Percentiles rank a stretch among this genome's conserved stretches.
phyloP scores from a whole-genome alignment of 53 echinoderm and acorn worm species.

The Paracentrotus lividus region DNA sequence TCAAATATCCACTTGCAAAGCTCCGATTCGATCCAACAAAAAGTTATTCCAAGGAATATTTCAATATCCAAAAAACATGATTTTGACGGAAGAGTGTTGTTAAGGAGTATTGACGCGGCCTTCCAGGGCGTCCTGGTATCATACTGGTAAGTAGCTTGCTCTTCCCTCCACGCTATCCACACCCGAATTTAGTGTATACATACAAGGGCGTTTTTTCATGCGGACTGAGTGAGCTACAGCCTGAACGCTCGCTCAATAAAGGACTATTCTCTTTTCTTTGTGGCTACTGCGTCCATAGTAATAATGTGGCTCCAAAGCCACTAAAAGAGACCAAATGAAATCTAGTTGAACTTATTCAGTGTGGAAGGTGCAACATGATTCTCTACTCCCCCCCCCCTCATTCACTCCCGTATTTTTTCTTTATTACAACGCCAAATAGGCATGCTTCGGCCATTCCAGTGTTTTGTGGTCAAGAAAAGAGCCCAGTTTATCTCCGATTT shows the following conservation, averaged over 20 bases:
- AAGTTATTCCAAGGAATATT: background rate
- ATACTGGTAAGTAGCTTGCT: background rate
- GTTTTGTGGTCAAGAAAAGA: conserved; percentile 59
- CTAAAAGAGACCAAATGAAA: conserved; percentile 52
- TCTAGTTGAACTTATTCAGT: conserved; percentile 60
- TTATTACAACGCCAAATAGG: conserved; percentile 34
- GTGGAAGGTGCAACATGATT: conserved; percentile 45
- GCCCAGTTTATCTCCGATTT: conserved; percentile 29
- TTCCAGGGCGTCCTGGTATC: conserved; percentile 17
- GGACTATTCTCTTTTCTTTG: conserved; percentile 46
- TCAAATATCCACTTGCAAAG: background rate
- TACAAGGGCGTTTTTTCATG: conserved; percentile 66
- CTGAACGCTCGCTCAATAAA: background rate
- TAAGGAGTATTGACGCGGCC: background rate
- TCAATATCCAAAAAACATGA: background rate
- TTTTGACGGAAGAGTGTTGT: background rate
- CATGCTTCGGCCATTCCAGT: conserved; percentile 66
- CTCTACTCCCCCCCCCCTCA: background rate
- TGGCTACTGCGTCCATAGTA: conserved; percentile 70
- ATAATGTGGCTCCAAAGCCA: conserved; percentile 24
- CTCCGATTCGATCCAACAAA: background rate
- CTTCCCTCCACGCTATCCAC: conserved; percentile 7
- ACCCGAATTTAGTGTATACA: conserved; percentile 47
- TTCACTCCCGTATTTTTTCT: conserved; percentile 24
- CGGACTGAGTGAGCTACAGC: background rate